These are phyloP conservation scores for Chelon labrosus DNA, from an alignment of 2,797 vertebrate genomes.

Conservation along the genomic window DNA sequence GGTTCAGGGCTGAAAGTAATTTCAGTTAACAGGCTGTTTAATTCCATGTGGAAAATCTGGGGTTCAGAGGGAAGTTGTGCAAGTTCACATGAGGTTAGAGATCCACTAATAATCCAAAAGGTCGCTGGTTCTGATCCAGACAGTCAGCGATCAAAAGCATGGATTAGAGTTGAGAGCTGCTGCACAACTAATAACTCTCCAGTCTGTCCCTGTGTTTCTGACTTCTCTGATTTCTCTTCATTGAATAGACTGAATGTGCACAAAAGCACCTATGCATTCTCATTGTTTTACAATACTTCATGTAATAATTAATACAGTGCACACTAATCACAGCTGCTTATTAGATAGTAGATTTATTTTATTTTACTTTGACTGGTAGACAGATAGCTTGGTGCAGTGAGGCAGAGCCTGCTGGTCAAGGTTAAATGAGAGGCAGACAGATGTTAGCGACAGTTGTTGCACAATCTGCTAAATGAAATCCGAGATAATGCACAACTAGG, in stretches of 20 bases:
- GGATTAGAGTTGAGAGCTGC: constrained; percentile 48
- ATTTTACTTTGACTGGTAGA: background rate
- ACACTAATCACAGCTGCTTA: background rate
- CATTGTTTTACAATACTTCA: background rate
- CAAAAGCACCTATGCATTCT: background rate
- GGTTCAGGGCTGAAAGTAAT: no score
- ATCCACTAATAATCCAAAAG: constrained; percentile 29
- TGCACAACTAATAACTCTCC: constrained; percentile 28
- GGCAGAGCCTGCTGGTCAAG: background rate
- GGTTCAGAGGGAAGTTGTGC: no score
- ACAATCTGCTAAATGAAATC: background rate
- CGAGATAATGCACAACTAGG: background rate
- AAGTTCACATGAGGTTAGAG: constrained; percentile 13
- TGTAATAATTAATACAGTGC: background rate
- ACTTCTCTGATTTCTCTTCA: background rate
- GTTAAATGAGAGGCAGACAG: constrained; percentile 4
- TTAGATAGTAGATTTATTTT: background rate
- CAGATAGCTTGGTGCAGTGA: no score
- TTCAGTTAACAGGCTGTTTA: no score
- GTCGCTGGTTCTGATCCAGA: constrained; percentile 13
- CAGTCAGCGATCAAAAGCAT: constrained; percentile 2
- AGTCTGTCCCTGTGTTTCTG: constrained; percentile 2
- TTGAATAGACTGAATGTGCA: background rate
- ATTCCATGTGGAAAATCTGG: no score
- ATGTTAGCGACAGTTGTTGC: constrained; percentile 26